phyloP scores from a whole-genome alignment of 2,797 vertebrate genomes.

The Valencia hispanica region DNA sequence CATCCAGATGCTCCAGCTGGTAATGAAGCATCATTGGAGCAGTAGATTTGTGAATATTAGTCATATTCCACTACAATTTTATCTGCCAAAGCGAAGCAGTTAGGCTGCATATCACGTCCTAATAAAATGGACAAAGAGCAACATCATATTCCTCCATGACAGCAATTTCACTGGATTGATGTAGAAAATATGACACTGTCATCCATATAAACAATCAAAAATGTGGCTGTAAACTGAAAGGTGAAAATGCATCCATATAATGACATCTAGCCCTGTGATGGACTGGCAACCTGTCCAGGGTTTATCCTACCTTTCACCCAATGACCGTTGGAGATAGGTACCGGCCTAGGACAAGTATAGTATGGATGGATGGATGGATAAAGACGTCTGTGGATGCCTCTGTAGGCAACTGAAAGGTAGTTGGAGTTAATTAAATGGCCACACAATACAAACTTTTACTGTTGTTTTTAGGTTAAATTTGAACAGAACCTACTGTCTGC shows the following conservation, averaged over 20 bases:
- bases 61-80: not conserved
- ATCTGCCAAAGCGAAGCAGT: not conserved
- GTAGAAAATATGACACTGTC: not conserved
- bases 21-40: not conserved
- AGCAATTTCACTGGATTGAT: not conserved
- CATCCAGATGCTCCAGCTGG: not conserved
- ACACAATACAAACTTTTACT: not conserved
- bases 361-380: no score
- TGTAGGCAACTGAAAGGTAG: not conserved
- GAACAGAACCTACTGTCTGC: not conserved
- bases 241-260: not conserved
- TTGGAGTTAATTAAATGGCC: not conserved
- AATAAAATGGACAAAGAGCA: not conserved
- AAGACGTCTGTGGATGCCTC: not conserved
- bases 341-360: no score
- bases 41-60: not conserved
- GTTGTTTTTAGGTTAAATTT: not conserved
- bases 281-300: no score
- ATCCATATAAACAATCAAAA: not conserved
- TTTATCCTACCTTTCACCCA: no score
- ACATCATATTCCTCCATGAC: not conserved
- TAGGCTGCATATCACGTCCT: not conserved
- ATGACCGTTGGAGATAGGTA: no score
- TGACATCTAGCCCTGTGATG: no score
- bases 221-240: not conserved